Evolutionary conservation across 2,888 invertebrate species (phyloP), one percentile per base, ranked within the genome.

Genomic region (Diploptera punctata): DNA sequence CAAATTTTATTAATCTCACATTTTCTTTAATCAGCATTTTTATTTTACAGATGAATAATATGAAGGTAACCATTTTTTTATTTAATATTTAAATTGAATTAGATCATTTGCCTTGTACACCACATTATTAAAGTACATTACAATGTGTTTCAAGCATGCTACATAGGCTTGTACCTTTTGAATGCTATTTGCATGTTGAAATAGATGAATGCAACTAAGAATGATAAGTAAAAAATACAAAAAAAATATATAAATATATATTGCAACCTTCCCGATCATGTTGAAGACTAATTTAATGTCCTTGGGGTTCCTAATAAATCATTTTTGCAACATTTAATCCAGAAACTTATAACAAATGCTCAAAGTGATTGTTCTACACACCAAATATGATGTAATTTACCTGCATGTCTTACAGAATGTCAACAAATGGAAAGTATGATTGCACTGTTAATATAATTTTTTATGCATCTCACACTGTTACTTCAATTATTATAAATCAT

Each of bases 151-250:
- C 29, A 65, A 47, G 65, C 65, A 44, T 10, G 47, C 26, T 26
- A 29, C 13, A 24, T 21, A 24, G 38, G 65, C 16, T 16, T 65
- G 18, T 24, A 33, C 4, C 24, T 65, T 26, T 47, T 44, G 26
- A 26, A 26, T 65, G 65, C 44, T 49, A 44, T 49, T 68, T 68
- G 68, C 54, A 52, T 68, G 49, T 68, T 49, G 67, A 67, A 49
- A 33, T 49, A 49, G 49, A 33, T 33, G 52, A 38, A 26, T 19
- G 19, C 31, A 68, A 29, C 18, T 52, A 68, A 47, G 29, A 38
- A 54, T 54, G 54, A 49, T n/a, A 33, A 29, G 26, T 26, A 38
- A 52, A 68, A 33, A 57, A 54, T 52, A 33, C n/a, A 16, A 33
- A 62, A 65, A 43, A 65, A 65, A 44, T 24, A 54, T n/a, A n/a